Base-by-base conservation (phyloP, 2,888 invertebrate genomes). In the Chydorus sphaericus region DNA sequence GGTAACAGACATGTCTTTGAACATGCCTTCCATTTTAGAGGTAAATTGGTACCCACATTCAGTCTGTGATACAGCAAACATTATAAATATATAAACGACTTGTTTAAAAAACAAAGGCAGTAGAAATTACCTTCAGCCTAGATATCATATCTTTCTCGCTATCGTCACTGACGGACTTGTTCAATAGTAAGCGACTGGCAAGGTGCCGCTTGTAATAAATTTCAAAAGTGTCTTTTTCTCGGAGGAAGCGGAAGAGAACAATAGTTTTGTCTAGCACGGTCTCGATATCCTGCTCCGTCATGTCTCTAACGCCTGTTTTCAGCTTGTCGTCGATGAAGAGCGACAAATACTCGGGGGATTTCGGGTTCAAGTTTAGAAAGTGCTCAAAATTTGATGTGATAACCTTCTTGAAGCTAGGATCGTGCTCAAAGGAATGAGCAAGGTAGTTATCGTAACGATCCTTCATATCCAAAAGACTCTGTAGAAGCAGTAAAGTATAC, bases 41-140 rank as follows among this genome's bases (percentile, higher is more conserved):
- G 98, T 99, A 75, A 99, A 99, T 76, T 98, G 97, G 75, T 97
- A 97, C 62, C 98, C 98, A 77, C 98, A 99, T 77, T 98, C 98
- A 77, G 94, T 97, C 93, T 94, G 73, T 14, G 16, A 29, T 3
- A 14, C 6, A 30, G 18, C 10, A 6, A 29, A 26, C 18, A n/a
- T 28, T 10, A 28, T 4, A 39, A 38, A 30, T 48, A 18, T 18
- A 28, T 4, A 30, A 14, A 11, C 30, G 8, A 26, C 4, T 30
- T 10, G n/a, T 29, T 30, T n/a, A 10, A 10, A 53, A 56, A 50
- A n/a, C 37, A 51, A 57, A 48, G 53, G 39, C n/a, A 16, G 2
- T 56, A 53, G n/a, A 31, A 55, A n/a, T n/a, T 60, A 75, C 76
- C 71, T 98, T 98, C 68, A 98, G 77, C 78, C 98, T 98, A 64